A percentile compares a stretch with the other conserved stretches of the same genome.
Evolutionary conservation across 2,888 invertebrate species (phyloP).

Genomic region (Synanthedon andrenaeformis): DNA sequence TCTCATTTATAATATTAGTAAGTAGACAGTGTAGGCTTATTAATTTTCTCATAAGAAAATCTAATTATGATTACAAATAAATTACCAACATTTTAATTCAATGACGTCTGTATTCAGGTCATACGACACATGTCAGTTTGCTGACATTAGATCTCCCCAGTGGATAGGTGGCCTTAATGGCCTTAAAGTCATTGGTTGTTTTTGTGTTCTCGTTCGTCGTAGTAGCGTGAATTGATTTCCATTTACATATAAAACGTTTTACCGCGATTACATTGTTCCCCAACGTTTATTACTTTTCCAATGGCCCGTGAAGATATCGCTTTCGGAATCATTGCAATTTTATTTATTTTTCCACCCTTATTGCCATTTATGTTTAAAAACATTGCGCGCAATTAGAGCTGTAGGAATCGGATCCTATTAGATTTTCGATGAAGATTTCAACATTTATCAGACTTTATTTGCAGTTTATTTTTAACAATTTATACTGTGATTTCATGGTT

Average conservation of each 20-base stretch:
- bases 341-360: constrained; percentile 1
- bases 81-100: too few species aligned
- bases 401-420: too few species aligned
- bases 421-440: too few species aligned
- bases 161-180: constrained; percentile 9
- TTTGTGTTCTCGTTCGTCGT: constrained; percentile 15
- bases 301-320: constrained; percentile 33
- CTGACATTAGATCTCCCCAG: neutral
- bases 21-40: too few species aligned
- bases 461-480: too few species aligned
- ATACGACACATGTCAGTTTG: neutral
- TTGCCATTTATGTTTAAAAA: neutral
- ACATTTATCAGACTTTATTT: too few species aligned
- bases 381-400: neutral
- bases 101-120: too few species aligned
- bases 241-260: constrained; percentile 53
- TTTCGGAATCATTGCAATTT: constrained; percentile 12
- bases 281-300: constrained; percentile 32
- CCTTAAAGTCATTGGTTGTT: constrained; percentile 16
- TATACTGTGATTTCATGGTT: too few species aligned
- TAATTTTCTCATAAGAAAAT: too few species aligned
- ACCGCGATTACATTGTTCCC: constrained; percentile 38
- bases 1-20: too few species aligned
- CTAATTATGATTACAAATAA: too few species aligned
- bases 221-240: constrained; percentile 36